These are phyloP conservation scores for Gasteruption jaculator DNA, from an alignment of 2,888 invertebrate species.

Conservation along the genomic window DNA sequence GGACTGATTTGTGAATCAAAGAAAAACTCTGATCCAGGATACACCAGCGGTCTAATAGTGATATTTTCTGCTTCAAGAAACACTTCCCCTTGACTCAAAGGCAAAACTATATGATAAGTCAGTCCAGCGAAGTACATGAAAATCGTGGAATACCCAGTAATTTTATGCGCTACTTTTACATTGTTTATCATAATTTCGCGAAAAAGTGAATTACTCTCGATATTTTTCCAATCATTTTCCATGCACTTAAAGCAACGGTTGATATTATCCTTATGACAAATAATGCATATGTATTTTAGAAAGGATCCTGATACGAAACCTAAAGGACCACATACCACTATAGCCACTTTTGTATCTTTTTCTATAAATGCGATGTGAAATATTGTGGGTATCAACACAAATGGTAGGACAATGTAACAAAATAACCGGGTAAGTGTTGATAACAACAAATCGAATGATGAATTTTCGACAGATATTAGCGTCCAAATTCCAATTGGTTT, in stretches of 20 bases:
- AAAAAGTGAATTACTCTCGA: constrained; percentile 13
- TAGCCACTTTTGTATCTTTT: no score
- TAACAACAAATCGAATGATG: no score
- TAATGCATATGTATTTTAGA: no score
- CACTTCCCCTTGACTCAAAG: constrained; percentile 9
- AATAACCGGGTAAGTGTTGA: no score
- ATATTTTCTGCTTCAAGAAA: constrained; percentile 8
- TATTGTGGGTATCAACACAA: no score
- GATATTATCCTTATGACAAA: no score
- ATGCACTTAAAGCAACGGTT: constrained; percentile 27
- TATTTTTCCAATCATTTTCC: constrained; percentile 28
- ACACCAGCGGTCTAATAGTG: constrained; percentile 17
- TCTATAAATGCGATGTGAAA: no score
- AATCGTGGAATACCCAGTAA: constrained; percentile 21
- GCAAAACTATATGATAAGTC: constrained; percentile 16
- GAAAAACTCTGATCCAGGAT: constrained; percentile 23
- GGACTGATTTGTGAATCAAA: constrained; percentile 25
- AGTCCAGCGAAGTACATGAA: constrained; percentile 24
- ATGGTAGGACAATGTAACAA: no score
- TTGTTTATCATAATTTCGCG: constrained; percentile 29
- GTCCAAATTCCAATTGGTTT: no score
- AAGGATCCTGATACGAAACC: no score
- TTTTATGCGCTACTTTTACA: constrained; percentile 26
- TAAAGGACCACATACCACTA: no score
- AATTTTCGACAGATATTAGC: no score